These are phyloP conservation scores for Drosophila pruinosa DNA, from an alignment of 1,140 invertebrate genomes.

Conservation along the genomic window DNA sequence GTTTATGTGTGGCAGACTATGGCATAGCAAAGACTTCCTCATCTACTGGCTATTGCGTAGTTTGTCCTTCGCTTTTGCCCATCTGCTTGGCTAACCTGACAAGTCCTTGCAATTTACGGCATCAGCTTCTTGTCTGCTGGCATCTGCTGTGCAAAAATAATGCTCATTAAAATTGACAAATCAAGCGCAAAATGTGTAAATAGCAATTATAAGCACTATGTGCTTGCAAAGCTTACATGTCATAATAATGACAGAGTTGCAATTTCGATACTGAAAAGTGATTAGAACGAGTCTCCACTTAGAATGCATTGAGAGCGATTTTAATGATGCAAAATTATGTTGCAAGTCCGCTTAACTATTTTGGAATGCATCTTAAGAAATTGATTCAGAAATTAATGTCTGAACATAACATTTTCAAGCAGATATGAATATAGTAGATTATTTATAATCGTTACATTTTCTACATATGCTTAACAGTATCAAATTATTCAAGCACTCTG, in stretches of 20 bases:
- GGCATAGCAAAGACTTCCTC: slow-evolving; percentile 1
- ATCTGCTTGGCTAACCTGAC: slow-evolving; percentile 9
- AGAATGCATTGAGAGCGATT: neutral
- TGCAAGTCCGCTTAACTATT: too few relatives aligned
- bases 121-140: slow-evolving; percentile 50
- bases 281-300: neutral
- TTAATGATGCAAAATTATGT: neutral
- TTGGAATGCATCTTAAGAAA: too few relatives aligned
- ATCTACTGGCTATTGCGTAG: slow-evolving; percentile 26
- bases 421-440: too few relatives aligned
- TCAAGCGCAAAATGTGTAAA: slow-evolving; percentile 77
- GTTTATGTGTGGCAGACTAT: neutral
- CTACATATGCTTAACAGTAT: neutral
- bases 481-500: too few relatives aligned
- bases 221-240: slow-evolving; percentile 35
- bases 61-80: slow-evolving; percentile 27
- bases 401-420: too few relatives aligned
- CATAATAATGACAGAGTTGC: slow-evolving; percentile 17
- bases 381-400: too few relatives aligned
- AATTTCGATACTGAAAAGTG: neutral
- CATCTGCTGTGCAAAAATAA: slow-evolving; percentile 62
- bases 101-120: slow-evolving; percentile 2
- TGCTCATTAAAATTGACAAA: slow-evolving; percentile 78
- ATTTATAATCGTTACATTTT: too few relatives aligned
- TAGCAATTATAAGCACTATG: slow-evolving; percentile 56